phyloP scores from a whole-genome alignment of 1,140 invertebrate species.

The Asbolus verrucosus region DNA sequence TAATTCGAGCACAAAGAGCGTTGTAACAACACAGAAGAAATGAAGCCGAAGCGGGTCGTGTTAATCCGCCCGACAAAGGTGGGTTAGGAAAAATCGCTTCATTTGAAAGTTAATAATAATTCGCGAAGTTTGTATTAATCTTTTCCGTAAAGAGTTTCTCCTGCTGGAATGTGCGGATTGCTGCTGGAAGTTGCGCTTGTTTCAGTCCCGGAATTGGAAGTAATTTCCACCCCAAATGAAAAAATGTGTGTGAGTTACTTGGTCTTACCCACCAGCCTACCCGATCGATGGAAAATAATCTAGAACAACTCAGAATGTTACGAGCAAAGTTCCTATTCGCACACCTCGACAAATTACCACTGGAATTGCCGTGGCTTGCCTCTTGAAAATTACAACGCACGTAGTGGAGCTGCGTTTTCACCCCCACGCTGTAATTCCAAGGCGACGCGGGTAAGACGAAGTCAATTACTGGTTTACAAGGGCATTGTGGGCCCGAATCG shows the following conservation, averaged over 20 bases:
- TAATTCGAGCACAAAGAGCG: conserved; percentile 1
- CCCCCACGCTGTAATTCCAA: conserved; percentile 34
- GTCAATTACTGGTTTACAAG: conserved; percentile 41
- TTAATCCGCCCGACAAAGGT: not conserved
- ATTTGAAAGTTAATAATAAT: conserved; percentile 39
- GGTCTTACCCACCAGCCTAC: conserved; percentile 17
- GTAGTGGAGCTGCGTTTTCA: conserved; percentile 32
- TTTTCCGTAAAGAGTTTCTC: conserved; percentile 14
- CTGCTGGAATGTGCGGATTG: conserved; percentile 2
- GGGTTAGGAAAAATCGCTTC: conserved; percentile 25
- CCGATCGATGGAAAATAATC: conserved; percentile 54
- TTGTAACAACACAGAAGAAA: conserved; percentile 1
- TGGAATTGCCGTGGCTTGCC: conserved; percentile 41
- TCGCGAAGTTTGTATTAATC: conserved; percentile 36
- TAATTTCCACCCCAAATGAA: conserved; percentile 48
- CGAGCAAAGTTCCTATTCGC: conserved; percentile 47
- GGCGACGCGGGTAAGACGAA: conserved; percentile 20
- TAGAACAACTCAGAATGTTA: conserved; percentile 48
- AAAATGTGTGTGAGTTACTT: conserved; percentile 50
- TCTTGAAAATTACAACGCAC: conserved; percentile 43
- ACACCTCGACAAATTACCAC: conserved; percentile 49
- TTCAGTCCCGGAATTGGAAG: conserved; percentile 33
- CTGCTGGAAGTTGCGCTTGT: conserved; percentile 17
- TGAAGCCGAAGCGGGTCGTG: not conserved
- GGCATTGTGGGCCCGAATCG: conserved; percentile 14